phyloP scores from a whole-genome alignment of 2,888 invertebrate species.

The Acleris literana region DNA sequence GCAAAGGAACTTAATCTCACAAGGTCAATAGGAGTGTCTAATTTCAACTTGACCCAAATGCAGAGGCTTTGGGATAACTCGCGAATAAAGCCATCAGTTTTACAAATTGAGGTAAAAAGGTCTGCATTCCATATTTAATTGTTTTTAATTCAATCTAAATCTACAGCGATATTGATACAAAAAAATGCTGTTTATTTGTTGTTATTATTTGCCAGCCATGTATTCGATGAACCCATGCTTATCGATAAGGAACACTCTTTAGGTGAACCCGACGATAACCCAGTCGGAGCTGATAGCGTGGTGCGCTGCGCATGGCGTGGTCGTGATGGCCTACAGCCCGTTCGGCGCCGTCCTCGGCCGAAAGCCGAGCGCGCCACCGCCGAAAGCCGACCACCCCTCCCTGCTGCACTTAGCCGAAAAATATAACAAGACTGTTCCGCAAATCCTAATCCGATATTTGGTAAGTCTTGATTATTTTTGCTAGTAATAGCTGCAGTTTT shows the following conservation, averaged over 20 bases:
- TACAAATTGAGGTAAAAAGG: constrained; percentile 84
- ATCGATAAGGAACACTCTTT: constrained; percentile 43
- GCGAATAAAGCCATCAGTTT: constrained; percentile 86
- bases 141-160: too few species aligned
- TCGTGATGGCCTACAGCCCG: constrained; percentile 89
- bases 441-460: constrained; percentile 86
- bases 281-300: constrained; percentile 88
- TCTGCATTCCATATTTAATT: background rate
- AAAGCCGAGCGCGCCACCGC: constrained; percentile 66
- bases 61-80: constrained; percentile 86
- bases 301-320: constrained; percentile 86
- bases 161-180: too few species aligned
- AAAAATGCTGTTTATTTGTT: too few species aligned
- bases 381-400: constrained; percentile 79
- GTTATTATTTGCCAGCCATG: too few species aligned
- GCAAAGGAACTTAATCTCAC: constrained; percentile 87
- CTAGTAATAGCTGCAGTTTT: background rate
- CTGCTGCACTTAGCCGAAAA: constrained; percentile 81
- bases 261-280: constrained; percentile 89
- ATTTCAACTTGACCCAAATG: constrained; percentile 92
- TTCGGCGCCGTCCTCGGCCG: constrained; percentile 83
- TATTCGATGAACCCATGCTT: background rate
- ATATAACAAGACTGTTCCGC: constrained; percentile 86
- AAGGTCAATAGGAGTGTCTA: constrained; percentile 92
- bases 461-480: constrained; percentile 63